phyloP scores from a whole-genome alignment of 2,888 invertebrate genomes.

The Doris montereyensis region DNA sequence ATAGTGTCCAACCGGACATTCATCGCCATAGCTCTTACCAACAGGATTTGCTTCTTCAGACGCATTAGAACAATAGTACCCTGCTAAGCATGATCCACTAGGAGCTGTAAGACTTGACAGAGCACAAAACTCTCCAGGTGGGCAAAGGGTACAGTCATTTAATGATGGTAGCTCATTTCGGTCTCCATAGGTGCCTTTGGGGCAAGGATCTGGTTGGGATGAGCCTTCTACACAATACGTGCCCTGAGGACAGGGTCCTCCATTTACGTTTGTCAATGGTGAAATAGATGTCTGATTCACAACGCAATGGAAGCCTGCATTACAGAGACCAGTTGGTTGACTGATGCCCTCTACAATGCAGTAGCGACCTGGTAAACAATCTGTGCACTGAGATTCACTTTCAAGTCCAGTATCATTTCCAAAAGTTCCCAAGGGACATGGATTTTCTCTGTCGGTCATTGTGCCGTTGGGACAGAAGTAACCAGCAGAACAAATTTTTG shows the following conservation, averaged over 20 bases:
- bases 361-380: slow-evolving; percentile 65
- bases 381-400: slow-evolving; percentile 58
- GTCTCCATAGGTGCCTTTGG: slow-evolving; percentile 68
- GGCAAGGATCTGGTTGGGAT: slow-evolving; percentile 59
- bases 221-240: slow-evolving; percentile 65
- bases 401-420: slow-evolving; percentile 65
- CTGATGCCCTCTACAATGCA: slow-evolving; percentile 68
- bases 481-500: slow-evolving; percentile 67
- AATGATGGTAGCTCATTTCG: slow-evolving; percentile 58
- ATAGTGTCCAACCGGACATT: slow-evolving; percentile 67
- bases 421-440: slow-evolving; percentile 69
- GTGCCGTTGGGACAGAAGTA: slow-evolving; percentile 69
- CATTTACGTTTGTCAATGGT: slow-evolving; percentile 51
- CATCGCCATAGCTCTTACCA: slow-evolving; percentile 64
- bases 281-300: slow-evolving; percentile 56
- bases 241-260: slow-evolving; percentile 66
- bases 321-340: slow-evolving; percentile 63
- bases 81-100: slow-evolving; percentile 64
- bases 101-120: slow-evolving; percentile 59
- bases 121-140: slow-evolving; percentile 68
- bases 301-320: slow-evolving; percentile 67
- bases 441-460: slow-evolving; percentile 58
- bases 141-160: slow-evolving; percentile 66
- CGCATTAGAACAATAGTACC: slow-evolving; percentile 66
- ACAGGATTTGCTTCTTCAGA: slow-evolving; percentile 63